Evolutionary conservation across 64 coral and sea anemone species (phyloP).

Genomic region (Stichodactyla mertensii): DNA sequence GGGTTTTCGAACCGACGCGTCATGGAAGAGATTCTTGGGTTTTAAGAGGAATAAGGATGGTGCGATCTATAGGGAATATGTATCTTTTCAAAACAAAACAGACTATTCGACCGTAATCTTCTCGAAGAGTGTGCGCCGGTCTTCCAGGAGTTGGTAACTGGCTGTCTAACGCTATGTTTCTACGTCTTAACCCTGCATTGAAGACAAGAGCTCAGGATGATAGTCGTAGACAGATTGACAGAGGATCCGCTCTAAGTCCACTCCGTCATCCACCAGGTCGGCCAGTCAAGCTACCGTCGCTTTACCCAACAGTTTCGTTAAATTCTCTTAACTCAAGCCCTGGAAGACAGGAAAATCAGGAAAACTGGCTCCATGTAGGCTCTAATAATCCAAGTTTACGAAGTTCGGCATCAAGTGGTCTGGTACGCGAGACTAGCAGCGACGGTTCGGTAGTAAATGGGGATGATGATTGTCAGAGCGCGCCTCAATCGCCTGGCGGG

Average conservation of each 20-base stretch:
- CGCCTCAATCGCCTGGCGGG: background rate
- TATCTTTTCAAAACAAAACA: background rate
- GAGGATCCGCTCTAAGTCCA: conserved; percentile 20
- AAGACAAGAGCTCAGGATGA: conserved; percentile 34
- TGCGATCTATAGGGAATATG: background rate
- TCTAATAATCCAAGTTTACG: conserved; percentile 6
- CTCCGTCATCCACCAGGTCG: conserved; percentile 37
- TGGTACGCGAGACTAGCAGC: background rate
- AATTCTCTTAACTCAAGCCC: conserved; percentile 39
- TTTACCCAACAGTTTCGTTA: conserved; percentile 72
- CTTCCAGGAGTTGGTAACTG: background rate
- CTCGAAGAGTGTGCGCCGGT: background rate
- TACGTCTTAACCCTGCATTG: conserved; percentile 24
- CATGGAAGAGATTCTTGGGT: background rate
- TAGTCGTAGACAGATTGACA: background rate
- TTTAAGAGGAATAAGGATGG: background rate
- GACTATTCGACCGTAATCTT: background rate
- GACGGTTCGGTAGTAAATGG: background rate
- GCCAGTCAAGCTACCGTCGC: conserved; percentile 53
- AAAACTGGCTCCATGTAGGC: conserved; percentile 2
- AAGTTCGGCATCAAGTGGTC: conserved; percentile 9
- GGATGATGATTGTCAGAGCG: background rate
- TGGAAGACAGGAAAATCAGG: conserved; percentile 1
- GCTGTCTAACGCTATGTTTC: conserved; percentile 13
- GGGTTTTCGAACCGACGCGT: background rate